Base-by-base conservation (phyloP, 1,140 invertebrate genomes). In the Cotesia chilonis region DNA sequence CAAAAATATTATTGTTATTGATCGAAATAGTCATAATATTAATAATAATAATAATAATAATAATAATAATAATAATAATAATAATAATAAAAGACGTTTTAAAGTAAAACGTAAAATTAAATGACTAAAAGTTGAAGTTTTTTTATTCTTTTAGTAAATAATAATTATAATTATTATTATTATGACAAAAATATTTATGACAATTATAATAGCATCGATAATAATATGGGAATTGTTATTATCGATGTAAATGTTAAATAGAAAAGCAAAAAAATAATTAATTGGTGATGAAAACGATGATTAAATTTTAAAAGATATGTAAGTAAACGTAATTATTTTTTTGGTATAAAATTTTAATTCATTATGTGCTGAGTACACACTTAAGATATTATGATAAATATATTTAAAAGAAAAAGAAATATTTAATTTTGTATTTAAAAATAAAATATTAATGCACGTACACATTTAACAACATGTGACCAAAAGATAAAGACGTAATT, bases 51-150 rank as follows among this genome's bases (percentile, higher is more conserved):
- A 41, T 47, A 47, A 47, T 47, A 52, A 28, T 35, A 72, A 65
- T 68, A 71, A 28, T n/a, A n/a, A n/a, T 70, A 71, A 28, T 28
- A 28, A 28, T 41, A 41, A 41, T 41, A 41, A 41, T 47, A 47
- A 47, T 47, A 52, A 28, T 35, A 72, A 65, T 68, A 71, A 28
- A n/a, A 36, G 9, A 41, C n/a, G 20, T 35, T 52, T 20, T 37
- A 71, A 35, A 9, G 36, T 55, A 54, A 47, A 35, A 68, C 51
- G 54, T 36, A 68, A 10, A 36, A 4, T 20, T 12, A 35, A 52
- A 52, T 61, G 41, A 47, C 41, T 47, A 47, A 47, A 47, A 47
- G 10, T 47, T 47, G 1, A 28, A 28, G 28, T 28, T 28, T 28
- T 28, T 28, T 28, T 28, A 28, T 28, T 28, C 28, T 28, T 28